A percentile compares a stretch with the other conserved stretches of the same genome.
These are phyloP conservation scores for Spodoptera picta DNA, from an alignment of 2,888 invertebrate species.

Conservation along the genomic window DNA sequence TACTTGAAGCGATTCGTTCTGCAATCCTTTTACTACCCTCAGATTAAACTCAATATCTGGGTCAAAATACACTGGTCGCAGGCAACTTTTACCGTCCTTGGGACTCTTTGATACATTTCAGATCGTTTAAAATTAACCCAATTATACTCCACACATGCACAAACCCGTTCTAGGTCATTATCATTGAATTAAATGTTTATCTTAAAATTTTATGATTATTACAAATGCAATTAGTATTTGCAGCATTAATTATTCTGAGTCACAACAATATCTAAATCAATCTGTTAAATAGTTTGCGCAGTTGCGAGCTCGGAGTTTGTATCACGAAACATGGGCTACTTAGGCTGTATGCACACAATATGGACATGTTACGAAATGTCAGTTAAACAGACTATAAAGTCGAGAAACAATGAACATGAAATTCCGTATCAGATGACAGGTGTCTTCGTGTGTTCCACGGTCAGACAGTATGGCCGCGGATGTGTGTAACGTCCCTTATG, in stretches of 20 bases:
- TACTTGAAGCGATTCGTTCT: constrained; percentile 45
- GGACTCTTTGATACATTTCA: constrained; percentile 59
- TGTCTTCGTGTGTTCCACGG: constrained; percentile 33
- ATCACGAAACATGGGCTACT: constrained; percentile 15
- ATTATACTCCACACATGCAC: constrained; percentile 26
- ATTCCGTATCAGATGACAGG: constrained; percentile 55
- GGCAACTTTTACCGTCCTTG: constrained; percentile 73
- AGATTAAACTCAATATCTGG: constrained; percentile 55
- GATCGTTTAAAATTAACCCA: constrained; percentile 34
- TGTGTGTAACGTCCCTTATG: constrained; percentile 53
- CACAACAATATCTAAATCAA: constrained; percentile 19
- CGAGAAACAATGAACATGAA: constrained; percentile 45
- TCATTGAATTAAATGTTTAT: constrained; percentile 39
- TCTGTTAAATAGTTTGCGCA: neutral
- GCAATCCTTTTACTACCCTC: constrained; percentile 56
- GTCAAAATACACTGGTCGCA: constrained; percentile 60
- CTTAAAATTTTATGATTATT: constrained; percentile 27
- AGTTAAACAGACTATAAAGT: constrained; percentile 33
- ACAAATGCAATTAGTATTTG: constrained; percentile 20
- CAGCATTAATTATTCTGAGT: constrained; percentile 23
- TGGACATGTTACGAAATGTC: constrained; percentile 40
- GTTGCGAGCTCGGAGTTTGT: constrained; percentile 10
- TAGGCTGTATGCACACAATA: constrained; percentile 19
- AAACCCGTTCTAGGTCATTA: constrained; percentile 49
- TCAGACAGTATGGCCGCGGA: constrained; percentile 16